A percentile compares a stretch with the other conserved stretches of the same genome.
These are phyloP conservation scores for Melanaphis sacchari DNA, from an alignment of 1,140 invertebrate species.

Conservation along the genomic window DNA sequence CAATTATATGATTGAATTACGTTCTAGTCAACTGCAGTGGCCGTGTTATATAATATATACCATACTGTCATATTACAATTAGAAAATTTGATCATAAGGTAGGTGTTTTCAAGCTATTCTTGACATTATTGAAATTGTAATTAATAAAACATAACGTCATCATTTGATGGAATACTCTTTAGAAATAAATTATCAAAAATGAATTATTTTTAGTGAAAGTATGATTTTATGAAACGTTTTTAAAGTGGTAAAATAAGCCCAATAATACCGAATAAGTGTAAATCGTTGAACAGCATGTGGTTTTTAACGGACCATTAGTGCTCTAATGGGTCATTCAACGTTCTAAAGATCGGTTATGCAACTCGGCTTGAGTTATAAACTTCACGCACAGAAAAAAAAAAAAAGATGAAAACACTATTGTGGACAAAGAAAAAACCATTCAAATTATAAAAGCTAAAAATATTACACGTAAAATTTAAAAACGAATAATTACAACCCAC, in stretches of 20 bases:
- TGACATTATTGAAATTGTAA: not conserved
- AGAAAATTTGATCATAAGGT: not conserved
- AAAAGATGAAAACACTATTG: not conserved
- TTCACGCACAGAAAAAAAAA: not conserved
- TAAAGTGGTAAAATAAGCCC: not conserved
- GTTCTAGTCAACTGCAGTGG: not conserved
- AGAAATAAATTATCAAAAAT: not conserved
- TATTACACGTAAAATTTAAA: constrained; percentile 6
- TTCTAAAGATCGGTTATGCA: constrained; percentile 28
- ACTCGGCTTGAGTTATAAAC: constrained; percentile 26
- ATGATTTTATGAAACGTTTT: not conserved
- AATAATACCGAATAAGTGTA: not conserved
- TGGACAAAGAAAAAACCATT: not conserved
- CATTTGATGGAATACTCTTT: not conserved
- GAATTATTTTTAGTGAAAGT: not conserved
- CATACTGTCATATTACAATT: not conserved
- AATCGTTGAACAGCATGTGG: constrained; percentile 21
- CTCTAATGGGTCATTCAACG: constrained; percentile 37
- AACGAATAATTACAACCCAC: constrained; percentile 20
- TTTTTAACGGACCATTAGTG: constrained; percentile 55
- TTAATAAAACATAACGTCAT: not conserved
- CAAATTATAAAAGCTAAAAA: not conserved
- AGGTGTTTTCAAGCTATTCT: not conserved
- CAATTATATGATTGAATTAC: not conserved
- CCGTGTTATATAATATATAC: not conserved